Conservation (phyloP, 2,113 vertebrate genomes). For the Phycodurus eques region DNA sequence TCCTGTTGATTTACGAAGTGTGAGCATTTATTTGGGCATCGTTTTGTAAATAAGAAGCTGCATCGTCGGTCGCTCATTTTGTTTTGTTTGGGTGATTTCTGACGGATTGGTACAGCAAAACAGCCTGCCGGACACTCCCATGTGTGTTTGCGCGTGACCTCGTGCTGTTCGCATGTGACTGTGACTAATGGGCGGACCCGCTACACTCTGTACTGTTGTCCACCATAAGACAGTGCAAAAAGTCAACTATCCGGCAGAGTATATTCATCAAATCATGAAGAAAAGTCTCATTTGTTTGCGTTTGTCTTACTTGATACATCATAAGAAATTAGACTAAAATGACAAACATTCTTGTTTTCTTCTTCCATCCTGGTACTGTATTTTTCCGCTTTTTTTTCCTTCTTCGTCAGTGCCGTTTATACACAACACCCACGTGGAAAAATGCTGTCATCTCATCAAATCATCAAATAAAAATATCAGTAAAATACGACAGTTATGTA, state of each 20-base stretch:
- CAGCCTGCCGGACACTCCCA: constrained; percentile 42
- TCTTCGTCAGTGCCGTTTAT: too few relatives aligned
- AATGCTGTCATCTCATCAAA: too few relatives aligned
- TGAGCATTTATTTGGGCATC: not conserved
- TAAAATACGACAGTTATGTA: too few relatives aligned
- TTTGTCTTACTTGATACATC: not conserved
- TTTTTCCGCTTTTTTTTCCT: not conserved
- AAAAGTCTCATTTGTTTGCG: not conserved
- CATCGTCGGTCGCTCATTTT: constrained; percentile 13
- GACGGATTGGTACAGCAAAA: constrained; percentile 4
- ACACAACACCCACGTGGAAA: too few relatives aligned
- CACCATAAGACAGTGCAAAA: not conserved
- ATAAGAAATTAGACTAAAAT: not conserved
- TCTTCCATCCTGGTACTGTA: not conserved
- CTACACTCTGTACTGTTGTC: constrained; percentile 14
- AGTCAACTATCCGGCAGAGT: not conserved
- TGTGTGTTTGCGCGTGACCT: constrained; percentile 46
- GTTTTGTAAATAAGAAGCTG: not conserved
- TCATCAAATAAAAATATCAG: too few relatives aligned
- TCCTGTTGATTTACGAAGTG: constrained; percentile 23
- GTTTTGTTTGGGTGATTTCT: constrained; percentile 23
- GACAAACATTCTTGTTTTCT: not conserved
- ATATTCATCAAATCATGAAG: not conserved
- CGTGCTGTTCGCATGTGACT: constrained; percentile 38
- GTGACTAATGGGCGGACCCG: constrained; percentile 35